Evolutionary conservation across 2,888 invertebrate species (phyloP).

Genomic region (Coelopa pilipes): DNA sequence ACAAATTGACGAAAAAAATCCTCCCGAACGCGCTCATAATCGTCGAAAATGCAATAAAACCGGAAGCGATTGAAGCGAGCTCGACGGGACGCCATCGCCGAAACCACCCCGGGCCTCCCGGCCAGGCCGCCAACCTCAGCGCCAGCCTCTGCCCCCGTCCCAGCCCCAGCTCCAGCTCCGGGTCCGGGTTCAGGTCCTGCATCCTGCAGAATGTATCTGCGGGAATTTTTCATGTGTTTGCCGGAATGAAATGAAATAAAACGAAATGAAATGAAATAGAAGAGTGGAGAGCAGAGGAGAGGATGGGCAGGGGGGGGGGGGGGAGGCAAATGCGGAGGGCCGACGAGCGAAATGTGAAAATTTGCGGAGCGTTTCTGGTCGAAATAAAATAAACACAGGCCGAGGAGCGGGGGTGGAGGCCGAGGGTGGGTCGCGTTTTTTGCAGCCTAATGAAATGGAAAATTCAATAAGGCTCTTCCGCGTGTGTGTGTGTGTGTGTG

Average conservation of each 20-base stretch:
- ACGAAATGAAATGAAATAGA: too few species aligned
- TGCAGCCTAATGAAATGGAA: slow-evolving; percentile 47
- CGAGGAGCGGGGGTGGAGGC: background rate
- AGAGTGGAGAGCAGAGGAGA: too few species aligned
- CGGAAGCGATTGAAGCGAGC: slow-evolving; percentile 1
- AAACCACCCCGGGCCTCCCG: too few species aligned
- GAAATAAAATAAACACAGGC: slow-evolving; percentile 28
- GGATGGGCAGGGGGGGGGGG: too few species aligned
- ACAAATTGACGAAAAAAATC: too few species aligned
- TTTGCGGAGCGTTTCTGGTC: slow-evolving; percentile 20
- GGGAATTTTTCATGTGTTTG: background rate
- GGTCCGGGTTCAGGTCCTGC: too few species aligned
- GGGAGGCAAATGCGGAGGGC: too few species aligned
- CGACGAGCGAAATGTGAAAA: slow-evolving; percentile 11
- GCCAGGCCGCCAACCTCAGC: too few species aligned
- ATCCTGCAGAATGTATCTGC: background rate
- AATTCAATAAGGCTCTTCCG: slow-evolving; percentile 45
- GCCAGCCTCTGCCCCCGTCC: too few species aligned
- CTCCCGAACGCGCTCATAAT: slow-evolving; percentile 24
- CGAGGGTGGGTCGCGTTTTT: background rate
- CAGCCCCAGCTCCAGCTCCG: too few species aligned
- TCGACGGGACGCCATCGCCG: background rate
- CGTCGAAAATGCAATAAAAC: slow-evolving; percentile 33
- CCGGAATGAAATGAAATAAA: slow-evolving; percentile 4
- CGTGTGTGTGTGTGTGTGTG: slow-evolving; percentile 4